phyloP scores from a whole-genome alignment of 2,888 invertebrate genomes.

The Melipona bicolor region DNA sequence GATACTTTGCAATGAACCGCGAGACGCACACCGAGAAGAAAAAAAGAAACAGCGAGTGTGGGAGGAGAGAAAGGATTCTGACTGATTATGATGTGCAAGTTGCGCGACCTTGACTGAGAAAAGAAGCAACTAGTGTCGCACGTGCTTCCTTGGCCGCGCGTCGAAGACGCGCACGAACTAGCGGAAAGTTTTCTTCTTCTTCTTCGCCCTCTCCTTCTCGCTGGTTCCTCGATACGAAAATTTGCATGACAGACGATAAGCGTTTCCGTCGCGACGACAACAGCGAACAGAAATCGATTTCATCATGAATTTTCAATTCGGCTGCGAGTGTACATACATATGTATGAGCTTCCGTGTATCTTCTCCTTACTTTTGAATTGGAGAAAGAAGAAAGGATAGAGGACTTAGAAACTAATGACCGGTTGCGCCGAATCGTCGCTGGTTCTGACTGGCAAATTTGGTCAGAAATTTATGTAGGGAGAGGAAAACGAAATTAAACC shows the following conservation, averaged over 20 bases:
- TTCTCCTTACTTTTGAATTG: neutral
- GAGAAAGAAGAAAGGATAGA: too few relatives aligned
- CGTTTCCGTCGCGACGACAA: neutral
- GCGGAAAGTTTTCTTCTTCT: slow-evolving; percentile 17
- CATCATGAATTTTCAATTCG: neutral
- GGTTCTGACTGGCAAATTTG: too few relatives aligned
- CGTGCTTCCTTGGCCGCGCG: slow-evolving; percentile 18
- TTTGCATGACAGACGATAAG: slow-evolving; percentile 22
- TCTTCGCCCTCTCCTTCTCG: neutral
- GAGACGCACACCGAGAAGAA: too few relatives aligned
- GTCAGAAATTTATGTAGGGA: too few relatives aligned
- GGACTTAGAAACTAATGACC: too few relatives aligned
- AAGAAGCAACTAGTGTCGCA: slow-evolving; percentile 59
- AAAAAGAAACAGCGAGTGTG: neutral
- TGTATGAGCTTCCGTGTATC: neutral
- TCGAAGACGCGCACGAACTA: neutral
- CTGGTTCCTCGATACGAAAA: slow-evolving; percentile 1
- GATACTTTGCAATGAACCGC: too few relatives aligned
- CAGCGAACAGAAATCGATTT: slow-evolving; percentile 8
- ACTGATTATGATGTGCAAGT: slow-evolving; percentile 43
- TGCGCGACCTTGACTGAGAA: slow-evolving; percentile 51
- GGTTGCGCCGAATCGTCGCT: too few relatives aligned
- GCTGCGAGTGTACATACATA: neutral
- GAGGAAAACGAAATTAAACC: too few relatives aligned
- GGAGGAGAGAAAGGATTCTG: slow-evolving; percentile 35